Evolutionary conservation across 2,113 vertebrate species (phyloP).

Genomic region (Seriola quinqueradiata): DNA sequence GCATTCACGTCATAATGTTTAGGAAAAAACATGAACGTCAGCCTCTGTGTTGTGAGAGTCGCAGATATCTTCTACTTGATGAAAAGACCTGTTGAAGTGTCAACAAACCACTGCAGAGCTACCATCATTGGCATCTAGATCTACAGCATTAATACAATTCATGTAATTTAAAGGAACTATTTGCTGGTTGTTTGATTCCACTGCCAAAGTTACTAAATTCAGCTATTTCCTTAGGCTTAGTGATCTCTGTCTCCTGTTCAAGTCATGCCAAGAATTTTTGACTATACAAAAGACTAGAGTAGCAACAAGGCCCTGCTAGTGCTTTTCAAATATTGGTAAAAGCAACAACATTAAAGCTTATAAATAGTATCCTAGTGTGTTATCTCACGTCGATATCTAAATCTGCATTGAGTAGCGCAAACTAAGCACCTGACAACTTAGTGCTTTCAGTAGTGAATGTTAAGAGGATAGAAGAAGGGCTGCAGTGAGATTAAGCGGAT

Average conservation of each 20-base stretch:
- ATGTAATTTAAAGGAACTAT: neutral
- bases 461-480: constrained; percentile 32
- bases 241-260: neutral
- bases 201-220: neutral
- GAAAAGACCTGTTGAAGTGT: neutral
- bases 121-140: neutral
- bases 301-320: neutral
- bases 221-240: no score
- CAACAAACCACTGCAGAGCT: neutral
- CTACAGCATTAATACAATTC: neutral
- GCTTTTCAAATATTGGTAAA: neutral
- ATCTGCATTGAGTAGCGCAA: constrained; percentile 1
- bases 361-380: neutral
- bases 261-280: neutral
- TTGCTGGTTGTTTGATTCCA: neutral
- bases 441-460: neutral
- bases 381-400: constrained; percentile 1
- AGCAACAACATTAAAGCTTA: constrained; percentile 4
- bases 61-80: neutral
- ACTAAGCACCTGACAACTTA: constrained; percentile 12
- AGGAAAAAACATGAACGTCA: neutral
- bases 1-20: neutral
- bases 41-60: neutral
- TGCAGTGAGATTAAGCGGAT: constrained; percentile 40
- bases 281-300: neutral